Conservation (phyloP, 2,888 invertebrate species). For the Eulithis testata region DNA sequence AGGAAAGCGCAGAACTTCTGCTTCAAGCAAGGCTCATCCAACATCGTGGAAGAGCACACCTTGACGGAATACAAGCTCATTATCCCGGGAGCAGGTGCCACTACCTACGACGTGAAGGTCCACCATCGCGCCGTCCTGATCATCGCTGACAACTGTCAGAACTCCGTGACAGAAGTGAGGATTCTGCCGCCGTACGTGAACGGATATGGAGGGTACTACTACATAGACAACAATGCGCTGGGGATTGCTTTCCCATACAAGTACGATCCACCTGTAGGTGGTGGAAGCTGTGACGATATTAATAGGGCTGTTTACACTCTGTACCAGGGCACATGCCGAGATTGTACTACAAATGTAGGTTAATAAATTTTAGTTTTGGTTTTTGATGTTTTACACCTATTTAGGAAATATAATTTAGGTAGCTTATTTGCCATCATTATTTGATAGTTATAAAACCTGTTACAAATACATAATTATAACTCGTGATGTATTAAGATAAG, state of each 20-base stretch:
- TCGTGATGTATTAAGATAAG: too few species aligned
- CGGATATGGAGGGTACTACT: slow-evolving; percentile 18
- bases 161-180: slow-evolving; percentile 24
- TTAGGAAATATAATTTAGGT: too few species aligned
- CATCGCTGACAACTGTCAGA: slow-evolving; percentile 23
- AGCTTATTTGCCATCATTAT: too few species aligned
- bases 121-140: slow-evolving; percentile 27
- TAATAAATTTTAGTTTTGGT: neutral
- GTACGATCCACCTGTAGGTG: slow-evolving; percentile 22
- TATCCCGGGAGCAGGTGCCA: slow-evolving; percentile 12
- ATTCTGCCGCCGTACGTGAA: slow-evolving; percentile 33
- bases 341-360: neutral
- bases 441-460: too few species aligned
- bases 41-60: slow-evolving; percentile 25
- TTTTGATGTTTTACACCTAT: too few species aligned
- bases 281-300: slow-evolving; percentile 21
- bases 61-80: slow-evolving; percentile 22
- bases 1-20: slow-evolving; percentile 25
- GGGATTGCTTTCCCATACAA: slow-evolving; percentile 31
- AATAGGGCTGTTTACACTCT: slow-evolving; percentile 5
- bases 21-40: slow-evolving; percentile 19
- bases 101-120: slow-evolving; percentile 27
- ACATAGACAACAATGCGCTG: slow-evolving; percentile 11
- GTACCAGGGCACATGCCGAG: neutral
- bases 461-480: too few species aligned